phyloP scores from a whole-genome alignment of 2,113 vertebrate species.

The Odocoileus hemionus region DNA sequence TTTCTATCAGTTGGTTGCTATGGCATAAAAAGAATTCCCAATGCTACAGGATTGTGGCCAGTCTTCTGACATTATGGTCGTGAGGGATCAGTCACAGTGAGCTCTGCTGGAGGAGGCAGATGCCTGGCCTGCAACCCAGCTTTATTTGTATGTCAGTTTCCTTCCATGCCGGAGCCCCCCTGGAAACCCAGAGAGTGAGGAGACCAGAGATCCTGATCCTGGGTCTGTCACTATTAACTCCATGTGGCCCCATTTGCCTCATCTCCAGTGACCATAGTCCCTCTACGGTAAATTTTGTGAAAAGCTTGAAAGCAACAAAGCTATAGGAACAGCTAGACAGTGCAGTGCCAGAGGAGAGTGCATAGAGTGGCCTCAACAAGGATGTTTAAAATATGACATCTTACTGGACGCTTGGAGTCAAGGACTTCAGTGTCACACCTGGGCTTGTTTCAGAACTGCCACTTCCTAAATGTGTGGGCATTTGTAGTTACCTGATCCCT shows the following conservation, averaged over 20 bases:
- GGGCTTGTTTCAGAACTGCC: background rate
- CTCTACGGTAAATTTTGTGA: background rate
- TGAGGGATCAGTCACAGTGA: background rate
- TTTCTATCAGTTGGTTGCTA: background rate
- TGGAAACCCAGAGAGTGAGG: background rate
- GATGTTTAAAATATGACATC: background rate
- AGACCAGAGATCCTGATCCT: background rate
- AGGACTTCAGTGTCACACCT: background rate
- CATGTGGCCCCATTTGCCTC: background rate
- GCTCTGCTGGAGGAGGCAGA: background rate
- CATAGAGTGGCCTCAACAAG: background rate
- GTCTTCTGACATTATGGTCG: background rate
- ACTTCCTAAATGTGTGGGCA: background rate
- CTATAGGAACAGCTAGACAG: background rate
- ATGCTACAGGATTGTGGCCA: accelerated
- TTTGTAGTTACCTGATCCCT: background rate
- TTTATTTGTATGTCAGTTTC: background rate
- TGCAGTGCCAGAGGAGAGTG: accelerated
- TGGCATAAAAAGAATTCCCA: background rate
- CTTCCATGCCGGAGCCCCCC: background rate
- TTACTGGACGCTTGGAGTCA: background rate
- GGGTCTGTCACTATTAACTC: background rate
- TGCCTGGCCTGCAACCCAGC: background rate
- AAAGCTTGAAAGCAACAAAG: background rate
- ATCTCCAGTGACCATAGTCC: background rate